Base-by-base conservation (phyloP, 2,113 vertebrate genomes). In the Podarcis muralis region DNA sequence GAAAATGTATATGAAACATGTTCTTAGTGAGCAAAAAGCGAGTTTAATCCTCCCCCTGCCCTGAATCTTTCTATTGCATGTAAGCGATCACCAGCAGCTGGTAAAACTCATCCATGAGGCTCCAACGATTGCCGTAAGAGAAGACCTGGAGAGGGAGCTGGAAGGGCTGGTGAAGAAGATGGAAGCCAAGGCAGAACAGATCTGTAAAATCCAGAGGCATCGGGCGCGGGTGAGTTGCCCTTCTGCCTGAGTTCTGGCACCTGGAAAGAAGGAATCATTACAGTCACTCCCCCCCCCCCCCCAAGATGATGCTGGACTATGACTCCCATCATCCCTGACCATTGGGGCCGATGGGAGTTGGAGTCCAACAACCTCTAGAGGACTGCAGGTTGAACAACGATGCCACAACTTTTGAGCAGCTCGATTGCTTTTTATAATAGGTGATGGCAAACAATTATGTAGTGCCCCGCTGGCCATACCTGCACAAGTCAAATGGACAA, bases 121-220 rank as follows among this genome's bases (percentile, higher is more conserved):
- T 9, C 96, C 97, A 53, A 97, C 96, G 0, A 7, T 78, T 69
- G 93, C 93, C 59, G 91, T 98, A 80, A 97, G 97, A 86, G 97
- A 96, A 72, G 97, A 97, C 27, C 94, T 99, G 88, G 97, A 98
- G 89, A 94, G 90, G 37, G 98, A 99, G 48, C 96, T 98, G 78
- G 98, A 99, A 89, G 92, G 83, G 2, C 88, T 99, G 75, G 97
- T 99, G 86, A 96, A 95, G 92, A 98, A 95, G 93, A 99, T 99
- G 98, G 98, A 99, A 95, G 97, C 97, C 71, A 99, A 99, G 93
- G 98, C 98, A 90, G 98, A 98, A 35, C 99, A 99, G 91, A 99
- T 99, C 90, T 97, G 95, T 88, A 98, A 98, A 94, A 97, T 99
- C 32, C 96, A 94, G 85, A 98, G 96, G 85, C 98, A 99, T 88